Percentiles rank a stretch among this genome's conserved stretches.
These are phyloP conservation scores for fruit fly (Drosophila melanogaster) DNA, from an alignment of 1,140 invertebrate species.

Conservation along the genomic window DNA sequence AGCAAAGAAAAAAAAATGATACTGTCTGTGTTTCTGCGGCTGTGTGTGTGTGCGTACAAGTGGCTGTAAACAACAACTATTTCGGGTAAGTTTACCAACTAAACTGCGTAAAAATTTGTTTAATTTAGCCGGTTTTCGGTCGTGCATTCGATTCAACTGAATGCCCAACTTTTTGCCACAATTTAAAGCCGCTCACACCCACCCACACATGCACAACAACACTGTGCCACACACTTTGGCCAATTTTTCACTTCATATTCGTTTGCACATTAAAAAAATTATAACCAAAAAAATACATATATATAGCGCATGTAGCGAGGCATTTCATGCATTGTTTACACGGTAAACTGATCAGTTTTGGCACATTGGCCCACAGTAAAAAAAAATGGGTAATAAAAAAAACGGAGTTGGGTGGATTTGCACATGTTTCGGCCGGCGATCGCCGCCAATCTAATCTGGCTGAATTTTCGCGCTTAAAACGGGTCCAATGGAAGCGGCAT, in stretches of 20 bases:
- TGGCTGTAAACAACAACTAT: conserved; percentile 37
- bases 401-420: conserved; percentile 17
- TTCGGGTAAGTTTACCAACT: not conserved
- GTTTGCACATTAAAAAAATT: conserved; percentile 32
- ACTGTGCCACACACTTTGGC: conserved; percentile 19
- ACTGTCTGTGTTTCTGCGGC: conserved; percentile 5
- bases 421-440: conserved; percentile 54
- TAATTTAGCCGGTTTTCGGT: conserved; percentile 2
- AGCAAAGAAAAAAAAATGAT: conserved; percentile 13
- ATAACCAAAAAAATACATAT: conserved; percentile 26
- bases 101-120: not conserved
- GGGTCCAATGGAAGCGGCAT: conserved; percentile 44
- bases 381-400: conserved; percentile 49
- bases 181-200: conserved; percentile 18
- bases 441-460: conserved; percentile 45
- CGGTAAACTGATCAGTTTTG: conserved; percentile 1
- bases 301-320: not conserved
- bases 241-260: not conserved
- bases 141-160: not conserved
- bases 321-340: conserved; percentile 25
- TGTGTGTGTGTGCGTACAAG: conserved; percentile 11
- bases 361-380: conserved; percentile 51
- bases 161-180: conserved; percentile 1
- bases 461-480: not conserved
- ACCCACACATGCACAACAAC: conserved; percentile 18